Conservation (phyloP, 2,113 vertebrate species). For the Tachysurus vachellii region DNA sequence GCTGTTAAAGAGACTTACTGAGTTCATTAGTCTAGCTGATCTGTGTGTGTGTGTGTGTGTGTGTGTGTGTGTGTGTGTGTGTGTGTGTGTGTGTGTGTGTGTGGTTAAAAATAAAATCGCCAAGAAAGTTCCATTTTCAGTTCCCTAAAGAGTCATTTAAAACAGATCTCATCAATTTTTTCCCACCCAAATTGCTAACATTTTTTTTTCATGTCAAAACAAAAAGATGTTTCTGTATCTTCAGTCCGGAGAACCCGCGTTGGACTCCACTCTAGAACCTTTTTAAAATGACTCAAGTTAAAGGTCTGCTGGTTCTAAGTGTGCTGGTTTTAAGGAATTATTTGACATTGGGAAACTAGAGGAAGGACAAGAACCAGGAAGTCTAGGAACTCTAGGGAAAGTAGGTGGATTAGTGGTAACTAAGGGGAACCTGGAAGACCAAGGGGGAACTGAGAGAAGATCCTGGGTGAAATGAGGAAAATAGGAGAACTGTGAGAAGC, state of each 20-base stretch:
- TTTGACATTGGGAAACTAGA: background rate
- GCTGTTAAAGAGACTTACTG: background rate
- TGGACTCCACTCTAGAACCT: background rate
- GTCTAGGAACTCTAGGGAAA: background rate
- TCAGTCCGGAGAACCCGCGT: background rate
- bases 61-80: too few species aligned
- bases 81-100: too few species aligned
- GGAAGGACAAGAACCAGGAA: background rate
- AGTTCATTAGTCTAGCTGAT: background rate
- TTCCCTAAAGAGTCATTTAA: background rate
- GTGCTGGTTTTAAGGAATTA: background rate
- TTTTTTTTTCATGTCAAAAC: background rate
- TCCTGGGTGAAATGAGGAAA: background rate
- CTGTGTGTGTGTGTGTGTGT: background rate
- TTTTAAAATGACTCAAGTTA: too few species aligned
- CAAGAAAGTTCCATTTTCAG: background rate
- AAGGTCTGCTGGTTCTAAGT: background rate
- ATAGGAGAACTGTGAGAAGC: background rate
- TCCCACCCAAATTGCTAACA: background rate
- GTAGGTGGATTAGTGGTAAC: background rate
- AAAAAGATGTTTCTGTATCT: background rate
- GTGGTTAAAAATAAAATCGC: background rate
- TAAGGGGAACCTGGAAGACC: background rate
- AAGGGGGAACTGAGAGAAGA: background rate
- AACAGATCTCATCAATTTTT: background rate